These are phyloP conservation scores for Fistularia tabacaria DNA, from an alignment of 2,797 vertebrate genomes.

Conservation along the genomic window DNA sequence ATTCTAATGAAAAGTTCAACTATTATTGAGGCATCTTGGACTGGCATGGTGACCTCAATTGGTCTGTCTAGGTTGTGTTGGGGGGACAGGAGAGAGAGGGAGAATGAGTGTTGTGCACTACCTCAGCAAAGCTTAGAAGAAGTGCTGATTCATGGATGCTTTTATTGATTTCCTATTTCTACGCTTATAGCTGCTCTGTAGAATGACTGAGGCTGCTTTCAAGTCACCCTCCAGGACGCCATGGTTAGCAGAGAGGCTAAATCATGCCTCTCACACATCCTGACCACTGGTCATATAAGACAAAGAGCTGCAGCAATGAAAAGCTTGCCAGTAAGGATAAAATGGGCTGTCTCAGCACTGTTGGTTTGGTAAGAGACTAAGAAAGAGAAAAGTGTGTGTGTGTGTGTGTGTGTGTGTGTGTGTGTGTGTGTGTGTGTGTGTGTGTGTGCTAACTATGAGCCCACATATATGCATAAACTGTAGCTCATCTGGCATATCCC, in stretches of 20 bases:
- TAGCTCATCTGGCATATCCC: conserved; percentile 46
- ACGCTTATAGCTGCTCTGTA: conserved; percentile 45
- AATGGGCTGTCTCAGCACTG: conserved; percentile 25
- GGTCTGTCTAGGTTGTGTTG: conserved; percentile 12
- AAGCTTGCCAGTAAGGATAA: conserved; percentile 26
- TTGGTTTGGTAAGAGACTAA: conserved; percentile 14
- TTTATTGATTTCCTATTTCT: conserved; percentile 71
- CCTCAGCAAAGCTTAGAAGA: conserved; percentile 35
- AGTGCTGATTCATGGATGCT: conserved; percentile 68
- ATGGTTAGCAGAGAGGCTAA: conserved; percentile 36
- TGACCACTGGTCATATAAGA: conserved; percentile 27
- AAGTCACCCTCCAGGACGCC: conserved; percentile 43
- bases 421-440: background rate
- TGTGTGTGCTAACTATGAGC: no score
- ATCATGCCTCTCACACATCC: conserved; percentile 23
- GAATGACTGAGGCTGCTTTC: conserved; percentile 48
- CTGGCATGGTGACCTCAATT: conserved; percentile 28
- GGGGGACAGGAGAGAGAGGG: conserved; percentile 39
- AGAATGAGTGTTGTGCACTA: conserved; percentile 39
- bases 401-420: background rate
- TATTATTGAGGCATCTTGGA: conserved; percentile 33
- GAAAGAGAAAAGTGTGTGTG: conserved; percentile 3
- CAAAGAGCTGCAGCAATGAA: conserved; percentile 40
- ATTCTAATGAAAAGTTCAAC: conserved; percentile 30
- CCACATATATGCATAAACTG: conserved; percentile 30